phyloP scores from a whole-genome alignment of 1,140 invertebrate species.

The Tetraneura akinire region DNA sequence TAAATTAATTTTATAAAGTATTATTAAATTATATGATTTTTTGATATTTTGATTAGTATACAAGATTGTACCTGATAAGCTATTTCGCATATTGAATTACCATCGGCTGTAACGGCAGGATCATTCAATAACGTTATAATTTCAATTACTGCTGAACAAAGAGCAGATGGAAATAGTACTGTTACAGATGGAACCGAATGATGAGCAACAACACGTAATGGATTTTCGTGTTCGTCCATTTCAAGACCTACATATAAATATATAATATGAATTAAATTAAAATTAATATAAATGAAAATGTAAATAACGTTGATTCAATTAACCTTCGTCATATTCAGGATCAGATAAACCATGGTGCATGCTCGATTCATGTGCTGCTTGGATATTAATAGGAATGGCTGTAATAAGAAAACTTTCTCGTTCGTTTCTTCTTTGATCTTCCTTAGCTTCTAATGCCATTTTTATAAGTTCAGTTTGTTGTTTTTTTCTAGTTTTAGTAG shows the following conservation, averaged over 20 bases:
- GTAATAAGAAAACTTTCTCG: constrained; percentile 95
- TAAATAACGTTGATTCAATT: neutral
- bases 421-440: constrained; percentile 91
- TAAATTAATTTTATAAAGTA: constrained; percentile 57
- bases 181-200: constrained; percentile 88
- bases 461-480: constrained; percentile 98
- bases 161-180: constrained; percentile 92
- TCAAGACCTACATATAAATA: neutral
- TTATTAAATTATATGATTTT: constrained; percentile 22
- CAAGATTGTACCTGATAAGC: constrained; percentile 73
- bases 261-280: neutral
- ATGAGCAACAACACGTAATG: constrained; percentile 65
- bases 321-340: constrained; percentile 86
- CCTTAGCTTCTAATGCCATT: constrained; percentile 89
- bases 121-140: constrained; percentile 96
- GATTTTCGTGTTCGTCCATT: constrained; percentile 54
- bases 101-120: constrained; percentile 91
- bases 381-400: constrained; percentile 91
- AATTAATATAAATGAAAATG: neutral
- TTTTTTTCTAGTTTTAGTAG: constrained; percentile 97
- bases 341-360: constrained; percentile 80
- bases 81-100: constrained; percentile 85
- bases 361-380: constrained; percentile 94
- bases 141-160: constrained; percentile 92
- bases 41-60: neutral